Conservation (phyloP, 1,140 invertebrate species). For the Macrocentrus cingulum region DNA sequence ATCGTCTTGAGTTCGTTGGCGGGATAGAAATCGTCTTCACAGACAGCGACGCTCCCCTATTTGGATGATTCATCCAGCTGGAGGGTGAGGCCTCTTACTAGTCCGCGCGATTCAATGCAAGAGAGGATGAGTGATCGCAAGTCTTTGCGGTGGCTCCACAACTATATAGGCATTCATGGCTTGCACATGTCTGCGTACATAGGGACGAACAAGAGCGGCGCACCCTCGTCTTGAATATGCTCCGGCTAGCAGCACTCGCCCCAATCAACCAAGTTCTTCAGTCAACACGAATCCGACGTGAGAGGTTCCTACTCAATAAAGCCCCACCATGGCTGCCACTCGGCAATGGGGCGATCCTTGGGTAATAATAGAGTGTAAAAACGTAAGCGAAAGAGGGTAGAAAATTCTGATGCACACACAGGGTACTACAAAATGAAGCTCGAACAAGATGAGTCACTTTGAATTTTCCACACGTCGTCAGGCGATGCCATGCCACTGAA, state of each 20-base stretch:
- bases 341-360: not conserved
- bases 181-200: not conserved
- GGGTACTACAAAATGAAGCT: constrained; percentile 3
- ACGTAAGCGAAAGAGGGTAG: not conserved
- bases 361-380: constrained; percentile 17
- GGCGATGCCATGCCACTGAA: too few relatives aligned
- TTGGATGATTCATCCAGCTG: too few relatives aligned
- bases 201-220: not conserved
- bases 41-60: not conserved
- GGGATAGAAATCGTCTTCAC: too few relatives aligned
- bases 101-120: too few relatives aligned
- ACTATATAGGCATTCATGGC: too few relatives aligned
- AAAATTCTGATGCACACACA: constrained; percentile 1
- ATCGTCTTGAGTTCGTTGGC: too few relatives aligned
- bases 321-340: not conserved
- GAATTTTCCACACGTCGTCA: constrained; percentile 6
- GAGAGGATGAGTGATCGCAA: too few relatives aligned
- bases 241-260: not conserved
- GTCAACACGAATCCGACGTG: constrained; percentile 18
- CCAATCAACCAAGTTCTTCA: constrained; percentile 9
- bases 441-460: not conserved
- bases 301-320: constrained; percentile 5
- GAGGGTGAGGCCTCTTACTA: too few relatives aligned
- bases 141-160: constrained; percentile 4
- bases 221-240: not conserved